Evolutionary conservation across 2,797 vertebrate genomes (phyloP), one percentile per base, ranked within the genome.

Genomic region (Arremon brunneinucha): DNA sequence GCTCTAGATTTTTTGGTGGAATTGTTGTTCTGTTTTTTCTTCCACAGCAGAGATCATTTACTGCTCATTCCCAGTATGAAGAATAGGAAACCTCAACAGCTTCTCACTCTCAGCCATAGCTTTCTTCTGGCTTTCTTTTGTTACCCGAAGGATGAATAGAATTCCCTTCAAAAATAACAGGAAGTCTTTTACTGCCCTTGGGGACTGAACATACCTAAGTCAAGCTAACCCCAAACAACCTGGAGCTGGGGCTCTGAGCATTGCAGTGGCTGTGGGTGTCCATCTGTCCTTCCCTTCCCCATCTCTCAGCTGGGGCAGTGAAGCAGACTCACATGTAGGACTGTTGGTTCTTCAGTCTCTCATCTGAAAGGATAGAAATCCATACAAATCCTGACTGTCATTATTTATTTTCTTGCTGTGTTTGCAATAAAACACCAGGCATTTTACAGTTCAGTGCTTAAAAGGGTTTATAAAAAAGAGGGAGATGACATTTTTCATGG

Each of bases 91-190:
- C 84, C 79, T 93, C 94, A 94, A 68, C 62, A 83, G 60, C 59
- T 86, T 65, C 89, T 87, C 78, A 59, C 65, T 65, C 71, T 93
- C 65, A 71, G 83, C 84, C 62, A 43, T 89, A 85, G 78, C 65
- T 89, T 95, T 92, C 78, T 93, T 92, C 78, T 80, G 41, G 64
- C 72, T 94, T 71, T 90, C 72, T 75, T 91, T 86, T 93, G n/a
- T 76, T 85, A 72, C 81, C 89, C 91, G 64, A 78, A 92, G 65
- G 62, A 80, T 80, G 75, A 94, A 89, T 80, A 59, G 84, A 91
- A 71, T 80, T 94, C 49, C 71, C 71, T 86, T 83, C 43, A 75
- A 86, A 88, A 91, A 80, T 80, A 92, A 75, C 71, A 93, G 84
- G 90, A 96, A 89, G 67, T 92, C 43, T 89, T 95, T 89, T 71